Evolutionary conservation across 2,888 invertebrate species (phyloP).

Genomic region (Macrosoma leucophasiata): DNA sequence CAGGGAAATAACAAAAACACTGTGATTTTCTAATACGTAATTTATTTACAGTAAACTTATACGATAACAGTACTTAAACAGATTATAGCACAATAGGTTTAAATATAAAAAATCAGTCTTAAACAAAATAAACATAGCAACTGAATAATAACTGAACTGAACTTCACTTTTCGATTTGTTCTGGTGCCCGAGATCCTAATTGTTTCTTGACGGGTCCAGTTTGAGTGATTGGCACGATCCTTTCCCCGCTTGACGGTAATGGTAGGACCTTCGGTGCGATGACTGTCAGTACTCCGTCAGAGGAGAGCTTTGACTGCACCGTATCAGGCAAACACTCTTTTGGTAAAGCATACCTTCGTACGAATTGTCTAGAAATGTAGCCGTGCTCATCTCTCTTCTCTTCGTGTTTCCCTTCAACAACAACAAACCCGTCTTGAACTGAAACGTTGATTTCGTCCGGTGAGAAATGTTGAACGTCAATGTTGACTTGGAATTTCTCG

Average conservation of each 20-base stretch:
- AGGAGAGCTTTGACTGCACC: slow-evolving; percentile 82
- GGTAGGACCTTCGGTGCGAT: slow-evolving; percentile 77
- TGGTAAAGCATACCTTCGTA: slow-evolving; percentile 83
- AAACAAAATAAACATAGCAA: slow-evolving; percentile 3
- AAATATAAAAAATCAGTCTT: slow-evolving; percentile 14
- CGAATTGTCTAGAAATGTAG: slow-evolving; percentile 82
- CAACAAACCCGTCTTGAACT: slow-evolving; percentile 79
- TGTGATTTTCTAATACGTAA: too few species aligned
- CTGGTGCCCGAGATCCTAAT: slow-evolving; percentile 27
- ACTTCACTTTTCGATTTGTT: slow-evolving; percentile 17
- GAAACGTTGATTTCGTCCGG: slow-evolving; percentile 86
- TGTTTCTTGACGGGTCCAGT: slow-evolving; percentile 73
- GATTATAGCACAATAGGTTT: slow-evolving; percentile 41
- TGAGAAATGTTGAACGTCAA: slow-evolving; percentile 86
- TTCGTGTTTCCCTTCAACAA: slow-evolving; percentile 86
- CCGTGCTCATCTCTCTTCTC: slow-evolving; percentile 85
- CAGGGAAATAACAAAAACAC: too few species aligned
- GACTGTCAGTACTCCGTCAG: slow-evolving; percentile 84
- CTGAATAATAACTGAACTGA: not conserved
- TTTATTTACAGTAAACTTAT: slow-evolving; percentile 21
- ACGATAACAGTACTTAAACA: slow-evolving; percentile 20
- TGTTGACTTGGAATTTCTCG: slow-evolving; percentile 79
- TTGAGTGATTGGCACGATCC: slow-evolving; percentile 76
- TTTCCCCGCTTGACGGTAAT: slow-evolving; percentile 63
- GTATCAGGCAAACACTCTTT: slow-evolving; percentile 82